These are phyloP conservation scores for Seira ritae DNA, from an alignment of 2,888 invertebrate genomes.

Conservation along the genomic window DNA sequence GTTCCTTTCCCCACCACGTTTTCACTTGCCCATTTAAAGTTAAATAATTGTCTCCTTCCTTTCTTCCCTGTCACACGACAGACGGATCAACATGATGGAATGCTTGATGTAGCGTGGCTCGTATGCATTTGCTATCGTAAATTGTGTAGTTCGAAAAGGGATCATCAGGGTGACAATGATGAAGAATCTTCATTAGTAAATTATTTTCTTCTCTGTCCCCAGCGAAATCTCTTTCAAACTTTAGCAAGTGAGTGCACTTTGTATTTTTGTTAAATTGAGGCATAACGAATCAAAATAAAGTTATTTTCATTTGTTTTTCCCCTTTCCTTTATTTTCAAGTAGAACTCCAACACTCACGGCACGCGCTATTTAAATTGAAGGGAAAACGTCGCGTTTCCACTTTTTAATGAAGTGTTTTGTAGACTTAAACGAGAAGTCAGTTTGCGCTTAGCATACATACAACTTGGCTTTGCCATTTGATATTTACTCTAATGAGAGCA, in stretches of 20 bases:
- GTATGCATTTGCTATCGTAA: background rate
- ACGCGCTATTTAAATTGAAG: too few relatives aligned
- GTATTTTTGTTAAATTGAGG: background rate
- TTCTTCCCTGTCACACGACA: background rate
- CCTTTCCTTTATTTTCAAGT: too few relatives aligned
- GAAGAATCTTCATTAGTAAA: constrained; percentile 4
- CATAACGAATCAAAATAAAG: constrained; percentile 17
- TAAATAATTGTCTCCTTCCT: constrained; percentile 39
- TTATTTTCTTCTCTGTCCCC: constrained; percentile 19
- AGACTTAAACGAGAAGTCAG: background rate
- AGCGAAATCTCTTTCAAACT: constrained; percentile 17
- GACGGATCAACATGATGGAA: constrained; percentile 25
- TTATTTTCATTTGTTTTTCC: too few relatives aligned
- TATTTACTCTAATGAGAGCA: too few relatives aligned
- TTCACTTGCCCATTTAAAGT: too few relatives aligned
- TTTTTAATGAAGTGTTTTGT: constrained; percentile 52
- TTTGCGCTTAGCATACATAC: too few relatives aligned
- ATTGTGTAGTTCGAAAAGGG: background rate
- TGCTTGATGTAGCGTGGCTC: background rate
- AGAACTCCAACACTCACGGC: too few relatives aligned
- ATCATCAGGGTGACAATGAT: constrained; percentile 38
- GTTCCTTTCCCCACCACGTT: background rate
- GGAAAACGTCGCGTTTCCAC: too few relatives aligned
- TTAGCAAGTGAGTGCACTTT: constrained; percentile 32
- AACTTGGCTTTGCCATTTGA: too few relatives aligned